Evolutionary conservation across 2,888 invertebrate genomes (phyloP).

Genomic region (Ctenicera cuprea): DNA sequence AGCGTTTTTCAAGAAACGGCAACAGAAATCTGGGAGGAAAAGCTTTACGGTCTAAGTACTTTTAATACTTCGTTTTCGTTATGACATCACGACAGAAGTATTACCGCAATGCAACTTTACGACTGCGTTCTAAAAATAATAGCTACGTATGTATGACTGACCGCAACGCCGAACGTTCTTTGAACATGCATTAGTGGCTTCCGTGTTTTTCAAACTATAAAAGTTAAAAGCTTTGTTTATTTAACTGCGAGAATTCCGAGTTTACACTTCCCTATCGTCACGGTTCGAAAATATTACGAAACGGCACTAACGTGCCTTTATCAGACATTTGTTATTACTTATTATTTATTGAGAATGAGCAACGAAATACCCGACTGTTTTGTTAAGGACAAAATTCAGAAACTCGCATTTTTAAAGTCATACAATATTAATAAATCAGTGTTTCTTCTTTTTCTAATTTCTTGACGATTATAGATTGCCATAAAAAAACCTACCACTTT

Average conservation of each 20-base stretch:
- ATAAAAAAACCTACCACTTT: no score
- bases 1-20: background rate
- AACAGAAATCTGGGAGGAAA: no score
- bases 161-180: constrained; percentile 51
- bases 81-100: constrained; percentile 36
- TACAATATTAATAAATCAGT: no score
- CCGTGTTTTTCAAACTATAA: constrained; percentile 52
- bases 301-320: no score
- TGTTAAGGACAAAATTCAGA: no score
- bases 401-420: no score
- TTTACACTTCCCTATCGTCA: constrained; percentile 32
- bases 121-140: constrained; percentile 50
- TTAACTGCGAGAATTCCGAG: constrained; percentile 34
- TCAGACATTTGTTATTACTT: no score
- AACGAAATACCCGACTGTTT: no score
- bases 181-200: constrained; percentile 52
- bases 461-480: no score
- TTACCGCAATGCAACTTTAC: constrained; percentile 49
- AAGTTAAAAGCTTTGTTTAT: constrained; percentile 43
- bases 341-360: no score
- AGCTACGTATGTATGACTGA: constrained; percentile 41
- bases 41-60: background rate
- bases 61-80: constrained; percentile 9
- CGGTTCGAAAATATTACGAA: no score
- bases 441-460: no score